Conservation (phyloP, 2,113 vertebrate species). For the Rhineura floridana region DNA sequence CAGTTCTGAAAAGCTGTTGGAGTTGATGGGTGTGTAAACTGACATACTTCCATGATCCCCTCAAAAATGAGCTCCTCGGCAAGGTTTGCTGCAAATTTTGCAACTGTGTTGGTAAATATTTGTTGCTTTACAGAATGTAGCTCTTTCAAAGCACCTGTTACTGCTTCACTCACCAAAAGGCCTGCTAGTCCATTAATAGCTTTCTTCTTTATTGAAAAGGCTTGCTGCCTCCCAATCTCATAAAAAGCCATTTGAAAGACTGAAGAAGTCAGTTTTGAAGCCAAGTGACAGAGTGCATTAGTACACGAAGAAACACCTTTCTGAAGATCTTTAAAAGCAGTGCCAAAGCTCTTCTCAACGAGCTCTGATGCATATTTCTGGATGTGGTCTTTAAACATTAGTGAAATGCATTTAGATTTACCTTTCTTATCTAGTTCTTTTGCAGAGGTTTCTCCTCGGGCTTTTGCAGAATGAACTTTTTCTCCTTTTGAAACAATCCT, state of each 20-base stretch:
- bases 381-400: slow-evolving; percentile 88
- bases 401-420: slow-evolving; percentile 82
- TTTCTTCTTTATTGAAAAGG: slow-evolving; percentile 87
- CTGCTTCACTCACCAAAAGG: slow-evolving; percentile 90
- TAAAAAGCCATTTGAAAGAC: slow-evolving; percentile 97
- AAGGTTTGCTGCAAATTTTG: slow-evolving; percentile 90
- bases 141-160: slow-evolving; percentile 90
- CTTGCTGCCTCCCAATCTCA: slow-evolving; percentile 90
- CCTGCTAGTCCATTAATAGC: slow-evolving; percentile 90
- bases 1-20: slow-evolving; percentile 77
- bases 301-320: slow-evolving; percentile 94
- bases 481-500: slow-evolving; percentile 56
- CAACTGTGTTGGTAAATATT: slow-evolving; percentile 90
- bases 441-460: slow-evolving; percentile 33
- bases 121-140: slow-evolving; percentile 91
- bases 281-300: slow-evolving; percentile 91
- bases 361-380: slow-evolving; percentile 93
- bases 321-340: slow-evolving; percentile 92
- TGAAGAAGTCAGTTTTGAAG: slow-evolving; percentile 90
- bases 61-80: slow-evolving; percentile 97
- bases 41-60: slow-evolving; percentile 98
- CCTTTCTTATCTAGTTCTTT: slow-evolving; percentile 62
- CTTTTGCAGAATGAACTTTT: slow-evolving; percentile 43
- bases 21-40: slow-evolving; percentile 92
- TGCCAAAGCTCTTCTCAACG: slow-evolving; percentile 93